Percentiles rank a stretch among this genome's conserved stretches.
Conservation (phyloP, 2,113 vertebrate genomes). For the Agelaius phoeniceus region DNA sequence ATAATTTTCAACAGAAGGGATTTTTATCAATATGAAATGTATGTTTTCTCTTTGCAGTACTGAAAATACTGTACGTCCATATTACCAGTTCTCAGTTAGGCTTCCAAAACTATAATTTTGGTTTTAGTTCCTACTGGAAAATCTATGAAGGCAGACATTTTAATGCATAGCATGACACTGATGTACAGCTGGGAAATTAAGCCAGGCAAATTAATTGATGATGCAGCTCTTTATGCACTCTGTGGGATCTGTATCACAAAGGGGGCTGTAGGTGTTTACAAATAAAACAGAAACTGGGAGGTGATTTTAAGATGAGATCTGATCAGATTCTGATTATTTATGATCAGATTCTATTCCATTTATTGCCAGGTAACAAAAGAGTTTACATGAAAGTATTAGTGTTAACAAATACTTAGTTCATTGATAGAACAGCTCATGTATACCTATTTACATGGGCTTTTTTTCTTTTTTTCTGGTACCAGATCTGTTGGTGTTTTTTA, state of each 20-base stretch:
- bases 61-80: background rate
- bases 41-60: background rate
- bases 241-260: background rate
- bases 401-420: background rate
- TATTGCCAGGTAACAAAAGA: background rate
- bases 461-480: background rate
- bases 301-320: background rate
- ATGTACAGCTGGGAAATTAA: background rate
- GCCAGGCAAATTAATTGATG: constrained; percentile 9
- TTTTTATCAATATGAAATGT: background rate
- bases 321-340: background rate
- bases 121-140: background rate
- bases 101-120: background rate
- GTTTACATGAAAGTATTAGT: background rate
- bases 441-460: accelerated
- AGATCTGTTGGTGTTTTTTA: background rate
- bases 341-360: background rate
- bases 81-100: background rate
- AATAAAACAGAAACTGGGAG: background rate
- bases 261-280: background rate
- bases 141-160: background rate
- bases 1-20: background rate
- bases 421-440: background rate
- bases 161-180: background rate
- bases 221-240: background rate